phyloP scores from a whole-genome alignment of 2,888 invertebrate species.

The Sphinx pinastri region DNA sequence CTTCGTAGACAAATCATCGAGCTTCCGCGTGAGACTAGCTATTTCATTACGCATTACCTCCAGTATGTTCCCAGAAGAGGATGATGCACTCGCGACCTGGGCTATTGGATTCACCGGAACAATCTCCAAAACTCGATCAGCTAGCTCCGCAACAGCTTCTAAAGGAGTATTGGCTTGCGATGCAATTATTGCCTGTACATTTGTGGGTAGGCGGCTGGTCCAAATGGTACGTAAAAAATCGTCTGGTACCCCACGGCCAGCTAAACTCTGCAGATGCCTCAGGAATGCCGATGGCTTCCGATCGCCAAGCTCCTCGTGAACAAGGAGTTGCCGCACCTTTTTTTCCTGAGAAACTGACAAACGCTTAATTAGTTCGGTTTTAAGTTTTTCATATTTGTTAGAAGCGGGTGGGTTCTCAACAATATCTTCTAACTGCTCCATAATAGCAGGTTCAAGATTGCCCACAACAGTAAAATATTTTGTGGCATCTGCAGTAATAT shows the following conservation, averaged over 20 bases:
- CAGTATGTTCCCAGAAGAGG: neutral
- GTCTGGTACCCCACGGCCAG: slow-evolving; percentile 32
- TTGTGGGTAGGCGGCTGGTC: slow-evolving; percentile 32
- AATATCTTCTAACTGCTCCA: slow-evolving; percentile 38
- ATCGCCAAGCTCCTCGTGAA: slow-evolving; percentile 38
- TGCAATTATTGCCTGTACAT: slow-evolving; percentile 32
- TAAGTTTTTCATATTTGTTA: slow-evolving; percentile 30
- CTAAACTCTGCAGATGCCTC: slow-evolving; percentile 34
- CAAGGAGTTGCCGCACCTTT: slow-evolving; percentile 36
- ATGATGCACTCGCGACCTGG: slow-evolving; percentile 9
- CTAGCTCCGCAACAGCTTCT: slow-evolving; percentile 25
- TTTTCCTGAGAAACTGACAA: slow-evolving; percentile 37
- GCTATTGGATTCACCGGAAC: neutral
- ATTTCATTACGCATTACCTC: neutral
- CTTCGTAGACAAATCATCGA: neutral
- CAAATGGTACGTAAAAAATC: slow-evolving; percentile 35
- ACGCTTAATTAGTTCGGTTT: slow-evolving; percentile 30
- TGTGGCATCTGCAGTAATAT: slow-evolving; percentile 36
- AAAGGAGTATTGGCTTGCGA: slow-evolving; percentile 30
- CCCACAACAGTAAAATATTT: slow-evolving; percentile 37
- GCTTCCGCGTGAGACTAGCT: neutral
- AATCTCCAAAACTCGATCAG: slow-evolving; percentile 26
- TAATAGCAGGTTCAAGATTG: slow-evolving; percentile 31
- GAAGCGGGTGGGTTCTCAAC: slow-evolving; percentile 34
- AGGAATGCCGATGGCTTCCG: slow-evolving; percentile 38